Evolutionary conservation across 2,113 vertebrate genomes (phyloP), one percentile per base, ranked within the genome.

Genomic region (Prunella himalayana): DNA sequence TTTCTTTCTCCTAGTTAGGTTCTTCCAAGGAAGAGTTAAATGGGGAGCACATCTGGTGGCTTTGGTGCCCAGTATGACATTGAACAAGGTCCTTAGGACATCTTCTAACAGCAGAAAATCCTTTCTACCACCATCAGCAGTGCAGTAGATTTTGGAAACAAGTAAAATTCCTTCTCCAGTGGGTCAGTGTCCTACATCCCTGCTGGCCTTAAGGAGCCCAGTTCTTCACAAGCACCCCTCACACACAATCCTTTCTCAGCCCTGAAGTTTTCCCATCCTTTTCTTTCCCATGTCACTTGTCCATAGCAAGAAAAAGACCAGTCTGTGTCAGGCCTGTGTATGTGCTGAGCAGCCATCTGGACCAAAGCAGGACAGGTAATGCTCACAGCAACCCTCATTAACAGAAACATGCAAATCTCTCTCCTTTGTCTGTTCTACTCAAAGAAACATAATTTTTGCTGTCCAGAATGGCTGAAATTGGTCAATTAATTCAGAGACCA

Each of bases 211-310:
- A 39, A 27, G 11, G 12, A 84, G 20, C 12, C 15, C 28, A 45
- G 30, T 17, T 88, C 25, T 30, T 50, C 54, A 27, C 0, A 0
- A 42, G 10, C 69, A 11, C 4, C 19, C 10, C 14, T 78, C 69
- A 78, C 27, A 47, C 4, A 37, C 7, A 50, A 42, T 25, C 16
- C 2, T 35, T 15, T 18, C 6, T 70, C 45, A 80, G 23, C 10
- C 45, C 8, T 47, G 25, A 92, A 27, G 11, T 25, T 13, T 59
- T 18, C 33, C 6, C 20, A 9, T 6, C 9, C 6, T 30, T 47
- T 83, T 75, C 35, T 75, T 84, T 54, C 51, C 44, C 31, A n/a
- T 6, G 6, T 4, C n/a, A 70, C 14, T 31, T 50, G 15, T 30
- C 22, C 21, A 44, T 44, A 30, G 35, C 63, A 80, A 85, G 53